Evolutionary conservation across 1,140 invertebrate genomes (phyloP).

Genomic region (Drosophila lowei): DNA sequence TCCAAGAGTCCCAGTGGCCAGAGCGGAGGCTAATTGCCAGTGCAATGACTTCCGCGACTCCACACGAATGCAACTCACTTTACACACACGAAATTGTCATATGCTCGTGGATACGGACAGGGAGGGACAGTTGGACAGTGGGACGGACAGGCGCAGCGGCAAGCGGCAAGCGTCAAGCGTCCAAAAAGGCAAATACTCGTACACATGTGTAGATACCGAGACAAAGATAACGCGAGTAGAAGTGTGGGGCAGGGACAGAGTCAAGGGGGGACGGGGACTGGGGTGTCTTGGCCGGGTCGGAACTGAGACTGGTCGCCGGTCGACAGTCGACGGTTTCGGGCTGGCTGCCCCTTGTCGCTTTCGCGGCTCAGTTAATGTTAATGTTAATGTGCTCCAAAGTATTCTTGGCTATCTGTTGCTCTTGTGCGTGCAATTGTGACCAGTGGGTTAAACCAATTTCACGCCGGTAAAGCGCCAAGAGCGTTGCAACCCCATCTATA

Average conservation of each 20-base stretch:
- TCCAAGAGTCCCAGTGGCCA: neutral
- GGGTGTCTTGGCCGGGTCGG: constrained; percentile 38
- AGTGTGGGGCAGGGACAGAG: neutral
- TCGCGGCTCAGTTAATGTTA: constrained; percentile 77
- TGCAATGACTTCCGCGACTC: constrained; percentile 69
- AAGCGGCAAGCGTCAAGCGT: neutral
- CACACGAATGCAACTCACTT: constrained; percentile 62
- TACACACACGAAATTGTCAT: constrained; percentile 41
- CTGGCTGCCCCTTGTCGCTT: constrained; percentile 69
- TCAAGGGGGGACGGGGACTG: neutral
- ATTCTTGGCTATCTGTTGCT: constrained; percentile 38
- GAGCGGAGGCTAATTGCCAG: constrained; percentile 46
- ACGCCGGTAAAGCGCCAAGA: constrained; percentile 80
- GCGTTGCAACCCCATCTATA: constrained; percentile 61
- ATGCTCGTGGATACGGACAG: constrained; percentile 10
- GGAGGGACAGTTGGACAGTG: constrained; percentile 42
- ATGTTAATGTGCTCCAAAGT: constrained; percentile 77
- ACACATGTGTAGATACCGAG: constrained; percentile 64
- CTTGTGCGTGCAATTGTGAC: constrained; percentile 76
- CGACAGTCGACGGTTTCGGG: constrained; percentile 5
- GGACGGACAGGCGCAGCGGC: constrained; percentile 3
- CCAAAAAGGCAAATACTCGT: constrained; percentile 45
- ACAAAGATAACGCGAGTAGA: constrained; percentile 61
- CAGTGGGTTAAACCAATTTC: constrained; percentile 83
- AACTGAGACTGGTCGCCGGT: neutral